Percentiles rank a stretch among this genome's conserved stretches.
These are phyloP conservation scores for Crossaster papposus DNA, from an alignment of 53 echinoderm and acorn worm species.

Conservation along the genomic window DNA sequence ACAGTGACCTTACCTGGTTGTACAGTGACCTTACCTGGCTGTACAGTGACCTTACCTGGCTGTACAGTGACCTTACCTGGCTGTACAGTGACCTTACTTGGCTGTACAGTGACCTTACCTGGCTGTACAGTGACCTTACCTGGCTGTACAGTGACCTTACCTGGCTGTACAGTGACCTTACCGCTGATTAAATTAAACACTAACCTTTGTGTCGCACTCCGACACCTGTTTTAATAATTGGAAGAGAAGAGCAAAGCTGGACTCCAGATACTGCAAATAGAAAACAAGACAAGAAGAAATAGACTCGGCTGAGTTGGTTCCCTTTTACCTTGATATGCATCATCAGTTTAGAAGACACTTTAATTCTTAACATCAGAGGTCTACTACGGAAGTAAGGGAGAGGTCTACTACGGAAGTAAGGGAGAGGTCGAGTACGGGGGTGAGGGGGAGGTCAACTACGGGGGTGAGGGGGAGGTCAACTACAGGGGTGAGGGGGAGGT, in stretches of 20 bases:
- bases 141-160: not conserved
- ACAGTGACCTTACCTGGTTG: not conserved
- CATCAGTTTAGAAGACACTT: no score
- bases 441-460: no score
- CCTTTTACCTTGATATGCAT: no score
- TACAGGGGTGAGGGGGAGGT: not conserved
- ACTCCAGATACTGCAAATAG: constrained; percentile 81
- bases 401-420: not conserved
- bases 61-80: not conserved
- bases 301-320: not conserved
- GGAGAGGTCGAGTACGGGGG: no score
- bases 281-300: not conserved
- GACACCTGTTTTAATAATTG: constrained; percentile 94
- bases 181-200: not conserved
- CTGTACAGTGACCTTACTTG: not conserved
- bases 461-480: not conserved
- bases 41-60: not conserved
- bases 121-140: no score
- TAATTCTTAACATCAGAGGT: no score
- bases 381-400: not conserved
- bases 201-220: constrained; percentile 98
- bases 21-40: not conserved
- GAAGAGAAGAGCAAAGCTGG: constrained; percentile 89
- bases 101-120: not conserved
- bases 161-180: no score